phyloP scores from a whole-genome alignment of 2,113 vertebrate species.

The Todiramphus chloris region DNA sequence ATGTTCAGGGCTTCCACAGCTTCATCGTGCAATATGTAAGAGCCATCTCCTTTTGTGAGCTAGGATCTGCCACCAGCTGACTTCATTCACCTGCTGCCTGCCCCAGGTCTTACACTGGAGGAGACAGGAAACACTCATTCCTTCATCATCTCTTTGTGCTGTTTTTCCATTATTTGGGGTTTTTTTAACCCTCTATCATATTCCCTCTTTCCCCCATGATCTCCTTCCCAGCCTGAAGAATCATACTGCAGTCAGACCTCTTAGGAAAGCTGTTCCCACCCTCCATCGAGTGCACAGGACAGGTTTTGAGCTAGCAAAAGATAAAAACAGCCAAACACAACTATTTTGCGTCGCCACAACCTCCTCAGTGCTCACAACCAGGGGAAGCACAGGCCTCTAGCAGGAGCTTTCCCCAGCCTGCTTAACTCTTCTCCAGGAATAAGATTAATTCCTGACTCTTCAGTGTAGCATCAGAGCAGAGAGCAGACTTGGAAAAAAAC shows the following conservation, averaged over 20 bases:
- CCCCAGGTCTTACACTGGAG: background rate
- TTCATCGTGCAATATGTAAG: accelerated
- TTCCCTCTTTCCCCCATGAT: accelerated
- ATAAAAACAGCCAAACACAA: background rate
- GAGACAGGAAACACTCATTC: background rate
- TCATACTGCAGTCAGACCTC: background rate
- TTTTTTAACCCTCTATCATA: background rate
- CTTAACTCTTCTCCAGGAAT: background rate
- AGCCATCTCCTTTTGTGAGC: background rate
- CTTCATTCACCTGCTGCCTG: background rate
- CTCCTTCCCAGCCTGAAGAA: background rate
- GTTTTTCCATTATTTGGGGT: background rate
- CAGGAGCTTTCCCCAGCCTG: background rate
- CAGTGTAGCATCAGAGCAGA: background rate
- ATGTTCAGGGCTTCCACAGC: background rate
- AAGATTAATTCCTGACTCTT: background rate
- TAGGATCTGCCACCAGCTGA: background rate
- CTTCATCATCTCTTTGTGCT: background rate
- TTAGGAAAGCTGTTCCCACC: background rate
- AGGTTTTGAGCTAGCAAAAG: background rate
- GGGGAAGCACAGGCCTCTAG: background rate
- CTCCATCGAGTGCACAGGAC: accelerated
- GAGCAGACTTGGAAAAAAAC: background rate
- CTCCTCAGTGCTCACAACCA: background rate
- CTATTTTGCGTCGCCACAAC: background rate